Base-by-base conservation (phyloP, 2,113 vertebrate species). In the Propithecus coquereli region DNA sequence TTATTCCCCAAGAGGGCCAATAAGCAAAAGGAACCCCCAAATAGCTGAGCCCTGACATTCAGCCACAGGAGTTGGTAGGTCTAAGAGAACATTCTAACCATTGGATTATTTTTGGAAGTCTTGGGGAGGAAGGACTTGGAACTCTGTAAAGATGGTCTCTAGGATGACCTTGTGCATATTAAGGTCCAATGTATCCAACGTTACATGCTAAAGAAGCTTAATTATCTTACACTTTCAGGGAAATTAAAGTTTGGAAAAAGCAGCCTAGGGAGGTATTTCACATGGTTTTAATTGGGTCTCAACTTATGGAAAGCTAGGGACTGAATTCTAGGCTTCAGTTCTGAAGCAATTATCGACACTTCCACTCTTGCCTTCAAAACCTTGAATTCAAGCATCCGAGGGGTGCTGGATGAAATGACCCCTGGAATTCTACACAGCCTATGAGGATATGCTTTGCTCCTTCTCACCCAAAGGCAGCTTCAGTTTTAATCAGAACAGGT, bases 211-310 rank as follows among this genome's bases (percentile, higher is more conserved):
- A 76, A 90, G 65, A 73, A 95, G 87, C 54, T 40, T 25, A 25
- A 80, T 87, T 82, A 77, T 82, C 59, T 71, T 30, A 81, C 22
- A 34, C 10, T 76, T 85, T 10, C 3, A 63, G 16, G 71, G 54
- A 91, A 85, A 92, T 81, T 80, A 45, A 90, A 92, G 32, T 76
- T 91, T 50, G 59, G 61, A 77, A 74, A 89, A 88, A 94, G 34
- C n/a, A 91, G 61, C 40, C 20, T 27, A 70, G 71, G 23, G 32
- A 80, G 40, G 20, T 43, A 84, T 81, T 86, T 88, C 57, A 91
- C 25, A 61, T 91, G 16, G 27, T 80, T 96, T 83, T 76, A 81
- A 80, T 47, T 88, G 43, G n/a, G 43, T 50, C 43, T 95, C 32
- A 20, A 20, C 50, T 81, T 84, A 63, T 8, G 16, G 80, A 88